Percentiles rank a stretch among this genome's conserved stretches.
phyloP scores from a whole-genome alignment of 2,113 vertebrate species.

The Herpailurus yagouaroundi region DNA sequence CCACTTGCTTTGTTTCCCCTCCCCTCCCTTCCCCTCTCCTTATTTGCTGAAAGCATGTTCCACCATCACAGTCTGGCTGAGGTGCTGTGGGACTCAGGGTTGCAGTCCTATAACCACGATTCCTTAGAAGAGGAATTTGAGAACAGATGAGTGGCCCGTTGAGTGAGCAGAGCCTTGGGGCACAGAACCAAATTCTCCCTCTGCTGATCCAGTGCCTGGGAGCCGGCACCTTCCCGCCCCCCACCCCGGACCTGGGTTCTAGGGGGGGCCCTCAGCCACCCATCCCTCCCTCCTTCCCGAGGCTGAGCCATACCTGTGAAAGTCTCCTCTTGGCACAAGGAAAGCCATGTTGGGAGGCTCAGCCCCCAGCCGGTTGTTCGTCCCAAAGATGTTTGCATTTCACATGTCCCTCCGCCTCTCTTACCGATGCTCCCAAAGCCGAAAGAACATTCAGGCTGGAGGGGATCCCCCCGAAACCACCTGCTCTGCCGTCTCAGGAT shows the following conservation, averaged over 20 bases:
- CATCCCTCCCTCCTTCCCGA: accelerated
- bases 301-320: background rate
- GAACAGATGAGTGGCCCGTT: background rate
- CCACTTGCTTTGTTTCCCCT: background rate
- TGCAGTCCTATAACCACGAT: background rate
- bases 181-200: background rate
- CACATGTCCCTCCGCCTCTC: background rate
- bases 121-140: background rate
- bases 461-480: conserved; percentile 25
- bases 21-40: background rate
- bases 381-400: background rate
- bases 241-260: background rate
- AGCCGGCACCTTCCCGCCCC: background rate
- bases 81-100: background rate
- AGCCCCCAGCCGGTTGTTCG: background rate
- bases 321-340: conserved; percentile 36
- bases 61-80: background rate
- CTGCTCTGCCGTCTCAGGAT: conserved; percentile 51
- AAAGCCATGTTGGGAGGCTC: background rate
- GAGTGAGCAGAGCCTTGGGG: background rate
- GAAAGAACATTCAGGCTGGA: conserved; percentile 52
- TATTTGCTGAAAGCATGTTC: background rate
- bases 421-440: background rate
- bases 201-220: background rate
- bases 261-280: background rate